Evolutionary conservation across 2,888 invertebrate species (phyloP).

Genomic region (Noctua pronuba): DNA sequence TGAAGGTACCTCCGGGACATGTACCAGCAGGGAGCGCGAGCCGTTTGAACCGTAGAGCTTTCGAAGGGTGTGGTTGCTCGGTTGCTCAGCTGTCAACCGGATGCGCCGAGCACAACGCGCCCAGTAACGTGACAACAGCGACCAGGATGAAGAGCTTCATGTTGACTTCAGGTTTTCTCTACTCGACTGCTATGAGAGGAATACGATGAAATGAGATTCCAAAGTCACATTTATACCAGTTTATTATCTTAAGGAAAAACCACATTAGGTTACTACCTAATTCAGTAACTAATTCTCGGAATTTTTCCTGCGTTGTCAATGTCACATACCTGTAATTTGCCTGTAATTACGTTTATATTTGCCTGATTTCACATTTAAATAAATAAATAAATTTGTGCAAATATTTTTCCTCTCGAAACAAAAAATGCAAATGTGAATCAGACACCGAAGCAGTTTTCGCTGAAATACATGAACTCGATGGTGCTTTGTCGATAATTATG

Average conservation of each 20-base stretch:
- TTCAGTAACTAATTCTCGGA: not conserved
- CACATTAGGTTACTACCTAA: not conserved
- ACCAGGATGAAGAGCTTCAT: constrained; percentile 28
- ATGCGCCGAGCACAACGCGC: constrained; percentile 1
- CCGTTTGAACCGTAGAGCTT: not conserved
- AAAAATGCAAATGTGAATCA: not conserved
- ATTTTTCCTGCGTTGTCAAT: not conserved
- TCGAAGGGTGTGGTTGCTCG: not conserved
- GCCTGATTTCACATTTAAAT: not conserved
- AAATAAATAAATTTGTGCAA: not conserved
- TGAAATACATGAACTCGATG: not conserved
- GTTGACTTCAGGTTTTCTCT: not conserved
- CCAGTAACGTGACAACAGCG: not conserved
- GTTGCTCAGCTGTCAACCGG: not conserved
- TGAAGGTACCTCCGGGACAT: not conserved
- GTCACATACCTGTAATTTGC: too few species aligned
- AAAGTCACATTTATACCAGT: not conserved
- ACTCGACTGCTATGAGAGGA: not conserved
- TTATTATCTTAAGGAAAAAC: not conserved
- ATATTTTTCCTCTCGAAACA: not conserved
- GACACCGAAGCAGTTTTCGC: not conserved
- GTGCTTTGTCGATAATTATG: not conserved
- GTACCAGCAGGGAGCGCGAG: accelerated
- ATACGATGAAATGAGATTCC: not conserved
- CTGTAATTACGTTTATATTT: not conserved